Evolutionary conservation across 2,797 vertebrate species (phyloP).

Genomic region (Eulemur mongoz): DNA sequence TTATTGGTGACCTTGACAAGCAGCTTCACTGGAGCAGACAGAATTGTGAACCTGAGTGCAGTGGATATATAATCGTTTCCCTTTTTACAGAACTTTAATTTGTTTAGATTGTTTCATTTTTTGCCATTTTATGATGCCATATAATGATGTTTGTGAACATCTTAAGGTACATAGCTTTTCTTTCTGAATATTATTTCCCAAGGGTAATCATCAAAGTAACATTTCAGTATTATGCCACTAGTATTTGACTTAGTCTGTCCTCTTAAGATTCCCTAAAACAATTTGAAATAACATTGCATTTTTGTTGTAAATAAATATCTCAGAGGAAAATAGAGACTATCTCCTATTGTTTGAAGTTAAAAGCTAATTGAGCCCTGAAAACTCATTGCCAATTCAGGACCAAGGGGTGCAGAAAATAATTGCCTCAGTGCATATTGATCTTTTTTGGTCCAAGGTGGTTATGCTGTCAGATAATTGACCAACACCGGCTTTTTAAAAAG

Average conservation of each 20-base stretch:
- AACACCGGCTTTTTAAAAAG: neutral
- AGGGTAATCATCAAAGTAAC: neutral
- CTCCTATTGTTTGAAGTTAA: slow-evolving; percentile 28
- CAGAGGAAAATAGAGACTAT: slow-evolving; percentile 28
- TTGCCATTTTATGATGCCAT: neutral
- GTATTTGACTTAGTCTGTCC: neutral
- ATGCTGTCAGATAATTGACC: neutral
- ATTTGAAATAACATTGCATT: neutral
- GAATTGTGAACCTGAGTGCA: neutral
- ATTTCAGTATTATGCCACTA: neutral
- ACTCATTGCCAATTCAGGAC: slow-evolving; percentile 14
- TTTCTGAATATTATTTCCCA: neutral
- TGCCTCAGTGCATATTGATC: slow-evolving; percentile 28
- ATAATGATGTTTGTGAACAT: neutral
- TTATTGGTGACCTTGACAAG: neutral
- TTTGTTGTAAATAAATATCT: slow-evolving; percentile 47
- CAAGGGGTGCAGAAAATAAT: slow-evolving; percentile 37
- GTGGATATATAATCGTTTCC: neutral
- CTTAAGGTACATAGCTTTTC: neutral
- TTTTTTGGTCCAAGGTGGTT: neutral
- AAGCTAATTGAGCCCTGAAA: slow-evolving; percentile 46
- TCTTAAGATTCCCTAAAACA: neutral
- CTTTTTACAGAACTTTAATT: slow-evolving; percentile 7
- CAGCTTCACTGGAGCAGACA: neutral
- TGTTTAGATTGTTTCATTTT: neutral